A percentile compares a stretch with the other conserved stretches of the same genome.
These are phyloP conservation scores for Tolmerus cingulatus DNA, from an alignment of 2,888 invertebrate species.

Conservation along the genomic window DNA sequence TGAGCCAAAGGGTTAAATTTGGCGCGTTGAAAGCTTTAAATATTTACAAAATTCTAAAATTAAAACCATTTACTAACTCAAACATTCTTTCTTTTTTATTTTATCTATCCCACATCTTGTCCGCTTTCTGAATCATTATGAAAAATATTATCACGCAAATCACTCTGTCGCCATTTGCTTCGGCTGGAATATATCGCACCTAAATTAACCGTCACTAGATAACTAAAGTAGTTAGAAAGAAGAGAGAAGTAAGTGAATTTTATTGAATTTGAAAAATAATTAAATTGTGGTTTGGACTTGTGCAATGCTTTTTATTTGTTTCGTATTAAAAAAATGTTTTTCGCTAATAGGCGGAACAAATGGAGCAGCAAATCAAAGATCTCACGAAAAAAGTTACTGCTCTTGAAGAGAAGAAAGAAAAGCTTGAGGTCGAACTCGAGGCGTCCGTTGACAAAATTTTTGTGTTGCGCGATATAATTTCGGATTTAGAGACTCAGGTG, in stretches of 20 bases:
- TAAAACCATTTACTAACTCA: constrained; percentile 19
- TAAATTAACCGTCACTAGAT: constrained; percentile 38
- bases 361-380: constrained; percentile 79
- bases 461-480: constrained; percentile 78
- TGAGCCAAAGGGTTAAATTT: background rate
- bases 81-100: constrained; percentile 14
- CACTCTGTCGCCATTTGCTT: constrained; percentile 22
- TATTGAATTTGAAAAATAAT: constrained; percentile 2
- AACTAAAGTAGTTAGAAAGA: constrained; percentile 36
- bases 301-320: background rate
- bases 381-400: constrained; percentile 71
- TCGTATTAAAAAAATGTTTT: background rate
- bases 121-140: constrained; percentile 37
- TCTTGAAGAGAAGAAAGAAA: constrained; percentile 69
- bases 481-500: constrained; percentile 78
- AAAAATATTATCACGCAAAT: constrained; percentile 25
- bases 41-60: constrained; percentile 21
- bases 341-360: constrained; percentile 71
- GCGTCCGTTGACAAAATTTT: constrained; percentile 79
- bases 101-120: constrained; percentile 21
- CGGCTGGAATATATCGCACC: constrained; percentile 37
- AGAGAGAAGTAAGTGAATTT: constrained; percentile 22
- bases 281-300: background rate
- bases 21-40: background rate
- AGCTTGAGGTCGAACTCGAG: constrained; percentile 75